phyloP scores from a whole-genome alignment of 2,888 invertebrate species.

The Conus canariensis region DNA sequence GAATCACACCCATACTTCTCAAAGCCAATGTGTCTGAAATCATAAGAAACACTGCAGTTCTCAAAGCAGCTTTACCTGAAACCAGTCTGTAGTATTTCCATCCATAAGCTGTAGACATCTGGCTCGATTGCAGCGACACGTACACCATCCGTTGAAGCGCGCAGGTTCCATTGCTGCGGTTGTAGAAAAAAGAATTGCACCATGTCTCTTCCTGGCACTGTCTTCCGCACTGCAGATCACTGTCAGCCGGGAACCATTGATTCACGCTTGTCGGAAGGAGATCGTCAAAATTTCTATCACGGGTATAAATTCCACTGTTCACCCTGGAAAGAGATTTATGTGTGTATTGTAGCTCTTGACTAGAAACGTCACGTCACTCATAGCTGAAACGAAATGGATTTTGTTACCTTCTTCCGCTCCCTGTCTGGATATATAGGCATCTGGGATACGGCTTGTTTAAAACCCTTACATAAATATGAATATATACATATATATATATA shows the following conservation, averaged over 20 bases:
- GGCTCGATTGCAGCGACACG: not conserved
- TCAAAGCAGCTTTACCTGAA: not conserved
- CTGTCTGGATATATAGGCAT: no score
- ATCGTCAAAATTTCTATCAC: not conserved
- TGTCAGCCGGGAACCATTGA: not conserved
- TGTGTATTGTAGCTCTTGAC: no score
- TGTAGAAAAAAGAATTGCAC: not conserved
- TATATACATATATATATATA: no score
- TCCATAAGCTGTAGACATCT: not conserved
- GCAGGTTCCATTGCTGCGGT: not conserved
- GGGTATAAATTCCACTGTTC: not conserved
- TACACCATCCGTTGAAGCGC: not conserved
- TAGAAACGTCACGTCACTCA: no score
- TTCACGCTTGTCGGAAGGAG: not conserved
- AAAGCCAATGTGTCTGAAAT: no score
- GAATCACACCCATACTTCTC: no score
- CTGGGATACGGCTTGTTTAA: no score
- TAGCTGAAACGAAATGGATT: no score
- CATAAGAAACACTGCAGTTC: no score
- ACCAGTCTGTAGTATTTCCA: not conserved
- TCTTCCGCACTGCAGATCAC: not conserved
- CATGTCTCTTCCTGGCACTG: not conserved
- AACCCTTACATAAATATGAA: no score
- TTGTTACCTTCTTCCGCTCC: no score
- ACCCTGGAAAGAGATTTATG: no score